phyloP scores from a whole-genome alignment of 2,797 vertebrate species.

The Uromys caudimaculatus region DNA sequence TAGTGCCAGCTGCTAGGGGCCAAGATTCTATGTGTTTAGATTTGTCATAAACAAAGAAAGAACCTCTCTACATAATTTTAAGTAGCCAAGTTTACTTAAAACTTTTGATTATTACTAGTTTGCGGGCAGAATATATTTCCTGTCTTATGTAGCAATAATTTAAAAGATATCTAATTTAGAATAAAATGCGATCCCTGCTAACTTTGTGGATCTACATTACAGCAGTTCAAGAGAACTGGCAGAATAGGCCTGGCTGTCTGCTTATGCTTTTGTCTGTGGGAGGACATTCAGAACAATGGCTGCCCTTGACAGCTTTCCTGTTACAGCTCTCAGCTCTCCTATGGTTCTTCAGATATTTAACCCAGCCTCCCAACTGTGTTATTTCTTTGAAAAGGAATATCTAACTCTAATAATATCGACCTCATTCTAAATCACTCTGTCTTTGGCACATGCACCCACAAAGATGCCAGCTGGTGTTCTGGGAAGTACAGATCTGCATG shows the following conservation, averaged over 20 bases:
- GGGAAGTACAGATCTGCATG: neutral
- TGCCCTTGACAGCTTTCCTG: neutral
- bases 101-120: slow-evolving; percentile 23
- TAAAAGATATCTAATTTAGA: slow-evolving; percentile 37
- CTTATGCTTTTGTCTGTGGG: neutral
- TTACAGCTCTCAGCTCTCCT: neutral
- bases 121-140: slow-evolving; percentile 52
- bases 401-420: slow-evolving; percentile 20
- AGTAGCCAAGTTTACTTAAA: slow-evolving; percentile 48
- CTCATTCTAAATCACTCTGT: neutral
- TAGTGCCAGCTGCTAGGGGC: slow-evolving; percentile 44
- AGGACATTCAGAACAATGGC: neutral
- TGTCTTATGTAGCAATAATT: slow-evolving; percentile 20
- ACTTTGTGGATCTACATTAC: neutral
- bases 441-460: neutral
- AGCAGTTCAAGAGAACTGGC: neutral
- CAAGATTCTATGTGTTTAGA: neutral
- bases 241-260: neutral
- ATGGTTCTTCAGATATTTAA: neutral
- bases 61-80: slow-evolving; percentile 49
- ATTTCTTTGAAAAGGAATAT: slow-evolving; percentile 59
- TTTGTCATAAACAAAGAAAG: slow-evolving; percentile 57
- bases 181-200: slow-evolving; percentile 1
- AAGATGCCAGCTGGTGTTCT: slow-evolving; percentile 33
- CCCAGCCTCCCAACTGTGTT: neutral